Evolutionary conservation across 1,140 invertebrate genomes (phyloP), one percentile per base, ranked within the genome.

Genomic region (Microplitis mediator): DNA sequence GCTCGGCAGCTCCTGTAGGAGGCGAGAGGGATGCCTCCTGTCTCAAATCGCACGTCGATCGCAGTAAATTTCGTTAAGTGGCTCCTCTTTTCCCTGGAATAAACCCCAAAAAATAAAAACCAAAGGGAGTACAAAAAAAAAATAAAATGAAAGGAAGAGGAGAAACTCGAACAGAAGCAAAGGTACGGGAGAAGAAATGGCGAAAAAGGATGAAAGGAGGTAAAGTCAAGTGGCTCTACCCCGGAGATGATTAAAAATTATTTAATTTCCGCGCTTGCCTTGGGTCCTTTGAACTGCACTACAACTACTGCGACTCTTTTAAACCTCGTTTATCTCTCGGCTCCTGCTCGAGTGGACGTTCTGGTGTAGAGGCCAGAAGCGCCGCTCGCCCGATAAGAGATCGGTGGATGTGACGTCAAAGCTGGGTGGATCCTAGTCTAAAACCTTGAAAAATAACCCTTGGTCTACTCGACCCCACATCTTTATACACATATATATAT

Each of bases 361-460:
- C 45, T 16, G n/a, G 9, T 36, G 5, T 9, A 50, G 16, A 36
- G 31, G 23, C 23, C 23, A 23, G 23, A 2, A 23, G 23, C 23
- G 23, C 23, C 23, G 23, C 2, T 5, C 9, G 14, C 54, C 14
- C 52, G 45, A 39, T 56, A 70, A 39, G 14, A 45, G 14, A 39
- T 39, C 11, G 34, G 39, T 45, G 39, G 39, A 45, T 45, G 39
- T 45, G 39, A 45, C 39, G 39, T 45, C 6, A 45, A 45, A 45
- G 39, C 39, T 45, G 6, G 5, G 54, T 32, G 36, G 50, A 69
- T 23, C 45, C n/a, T 5, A 32, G 51, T 58, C 71, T 72, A 72
- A 78, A 81, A 74, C 73, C 77, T 76, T 77, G 81, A 84, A 85
- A 85, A 85, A 85, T 83, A 83, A 80, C 79, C 77, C 79, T 79